Base-by-base conservation (phyloP, 2,113 vertebrate species). In the Etheostoma spectabile region DNA sequence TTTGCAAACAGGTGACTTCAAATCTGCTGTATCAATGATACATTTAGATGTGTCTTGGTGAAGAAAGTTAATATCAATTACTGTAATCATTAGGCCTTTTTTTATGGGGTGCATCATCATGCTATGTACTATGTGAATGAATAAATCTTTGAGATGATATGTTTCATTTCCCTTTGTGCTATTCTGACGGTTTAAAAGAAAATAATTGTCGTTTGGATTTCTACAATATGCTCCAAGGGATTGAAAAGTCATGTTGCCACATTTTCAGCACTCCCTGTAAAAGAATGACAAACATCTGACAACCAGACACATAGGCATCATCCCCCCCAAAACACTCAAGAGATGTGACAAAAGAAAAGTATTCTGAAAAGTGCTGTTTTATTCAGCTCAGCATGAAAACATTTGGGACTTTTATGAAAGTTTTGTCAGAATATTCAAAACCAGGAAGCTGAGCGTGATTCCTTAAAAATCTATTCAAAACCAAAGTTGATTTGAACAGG, bases 201-300 rank as follows among this genome's bases (percentile, higher is more conserved):
- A 14, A 51, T 3, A 24, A 27, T 71, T 18, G 15, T 52, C 22
- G 21, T 49, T 74, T 48, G 48, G 27, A 35, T 80, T 79, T 62
- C 56, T 55, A 27, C 82, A 80, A 81, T 83, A 59, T 56, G 48
- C 82, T 88, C 68, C 49, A 21, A 77, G 72, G 90, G 75, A 90
- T 62, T 72, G 60, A 60, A 22, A 87, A 82, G 53, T 85, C 62
- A 80, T 86, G 73, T 74, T 85, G 76, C 87, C 84, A 84, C 45
- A 86, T 79, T 82, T 86, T 33, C 38, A 77, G 61, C 65, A 24
- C 61, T 83, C 69, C 81, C 48, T 84, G 74, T 70, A 51, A 79
- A 84, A 82, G 73, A 72, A 72, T 83, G 83, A 84, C 86, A 85
- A 81, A 83, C 63, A 79, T 79, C 49, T 90, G 87, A 93, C 91